Evolutionary conservation across 2,113 vertebrate genomes (phyloP).

Genomic region (Lathamus discolor): DNA sequence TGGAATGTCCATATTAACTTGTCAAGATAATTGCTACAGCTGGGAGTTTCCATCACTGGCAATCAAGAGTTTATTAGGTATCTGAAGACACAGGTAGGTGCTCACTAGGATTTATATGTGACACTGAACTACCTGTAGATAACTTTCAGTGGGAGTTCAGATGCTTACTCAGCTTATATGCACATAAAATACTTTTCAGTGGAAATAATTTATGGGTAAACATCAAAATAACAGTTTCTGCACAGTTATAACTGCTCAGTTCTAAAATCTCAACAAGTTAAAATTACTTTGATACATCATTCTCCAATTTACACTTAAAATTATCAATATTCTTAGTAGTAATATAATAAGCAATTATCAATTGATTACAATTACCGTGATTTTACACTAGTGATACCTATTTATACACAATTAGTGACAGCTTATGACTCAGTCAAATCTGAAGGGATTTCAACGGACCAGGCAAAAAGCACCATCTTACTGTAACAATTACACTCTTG

Average conservation of each 20-base stretch:
- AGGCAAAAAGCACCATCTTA: background rate
- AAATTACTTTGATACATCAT: background rate
- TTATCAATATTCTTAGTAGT: background rate
- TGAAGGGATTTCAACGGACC: background rate
- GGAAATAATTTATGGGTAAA: background rate
- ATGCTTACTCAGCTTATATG: background rate
- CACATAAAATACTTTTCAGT: background rate
- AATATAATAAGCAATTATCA: background rate
- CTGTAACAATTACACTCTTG: background rate
- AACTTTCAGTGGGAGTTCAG: background rate
- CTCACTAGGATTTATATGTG: conserved; percentile 9
- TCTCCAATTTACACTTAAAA: background rate
- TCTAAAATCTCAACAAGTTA: background rate
- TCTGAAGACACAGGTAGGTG: background rate
- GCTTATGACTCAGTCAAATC: background rate
- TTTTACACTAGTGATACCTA: background rate
- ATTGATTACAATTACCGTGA: background rate
- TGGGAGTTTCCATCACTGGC: conserved; percentile 14
- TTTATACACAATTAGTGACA: background rate
- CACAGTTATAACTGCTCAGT: background rate
- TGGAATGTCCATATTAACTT: conserved; percentile 11
- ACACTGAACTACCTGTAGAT: background rate
- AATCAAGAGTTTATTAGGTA: background rate
- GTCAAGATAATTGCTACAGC: conserved; percentile 45
- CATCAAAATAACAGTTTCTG: background rate